Percentiles rank a stretch among this genome's conserved stretches.
phyloP scores from a whole-genome alignment of 2,797 vertebrate species.

The Ambastaia sidthimunki region DNA sequence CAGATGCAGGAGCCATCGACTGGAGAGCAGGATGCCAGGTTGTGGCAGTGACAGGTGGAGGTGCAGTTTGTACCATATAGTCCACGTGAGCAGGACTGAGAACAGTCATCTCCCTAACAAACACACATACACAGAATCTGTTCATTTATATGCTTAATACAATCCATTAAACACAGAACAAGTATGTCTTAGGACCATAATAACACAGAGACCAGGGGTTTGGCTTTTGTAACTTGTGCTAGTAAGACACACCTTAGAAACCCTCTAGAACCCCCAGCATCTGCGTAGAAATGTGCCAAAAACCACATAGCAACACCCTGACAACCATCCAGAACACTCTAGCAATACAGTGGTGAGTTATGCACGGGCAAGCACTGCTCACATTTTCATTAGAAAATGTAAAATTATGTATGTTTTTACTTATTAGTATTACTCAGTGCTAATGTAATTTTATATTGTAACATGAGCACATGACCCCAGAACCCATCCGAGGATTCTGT shows the following conservation, averaged over 20 bases:
- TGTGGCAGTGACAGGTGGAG: conserved; percentile 87
- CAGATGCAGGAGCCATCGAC: conserved; percentile 93
- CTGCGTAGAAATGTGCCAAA: neutral
- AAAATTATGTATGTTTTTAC: neutral
- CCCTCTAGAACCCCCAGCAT: neutral
- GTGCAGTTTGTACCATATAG: conserved; percentile 91
- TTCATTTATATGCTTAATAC: neutral
- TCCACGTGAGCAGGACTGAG: conserved; percentile 81
- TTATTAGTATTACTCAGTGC: neutral
- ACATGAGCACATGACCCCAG: conserved; percentile 6
- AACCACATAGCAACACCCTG: neutral
- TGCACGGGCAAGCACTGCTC: neutral
- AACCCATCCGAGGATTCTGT: conserved; percentile 9
- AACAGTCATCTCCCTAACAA: conserved; percentile 89
- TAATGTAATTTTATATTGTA: conserved; percentile 13
- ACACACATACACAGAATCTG: conserved; percentile 16
- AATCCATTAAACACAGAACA: neutral
- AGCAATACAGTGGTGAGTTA: neutral
- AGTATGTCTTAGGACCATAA: neutral
- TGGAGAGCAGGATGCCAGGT: conserved; percentile 86
- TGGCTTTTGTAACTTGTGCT: no score
- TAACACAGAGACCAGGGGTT: neutral
- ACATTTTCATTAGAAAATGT: neutral
- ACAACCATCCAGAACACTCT: neutral
- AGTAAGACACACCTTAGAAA: neutral